These are phyloP conservation scores for Girardinus metallicus DNA, from an alignment of 2,797 vertebrate species.

Conservation along the genomic window DNA sequence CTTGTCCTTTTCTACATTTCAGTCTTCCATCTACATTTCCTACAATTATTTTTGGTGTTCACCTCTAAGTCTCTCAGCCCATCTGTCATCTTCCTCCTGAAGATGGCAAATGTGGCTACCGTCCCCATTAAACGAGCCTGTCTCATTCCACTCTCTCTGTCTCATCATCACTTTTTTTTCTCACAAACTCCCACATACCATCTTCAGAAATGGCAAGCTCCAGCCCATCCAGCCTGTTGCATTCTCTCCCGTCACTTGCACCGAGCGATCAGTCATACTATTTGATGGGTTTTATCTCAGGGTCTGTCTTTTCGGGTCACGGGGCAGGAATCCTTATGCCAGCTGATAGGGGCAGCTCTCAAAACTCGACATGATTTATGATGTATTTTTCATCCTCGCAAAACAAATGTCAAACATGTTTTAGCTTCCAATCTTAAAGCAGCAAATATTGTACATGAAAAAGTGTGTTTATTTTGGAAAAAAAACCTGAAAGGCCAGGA, in stretches of 20 bases:
- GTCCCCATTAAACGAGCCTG: slow-evolving; percentile 46
- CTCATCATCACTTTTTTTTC: slow-evolving; percentile 53
- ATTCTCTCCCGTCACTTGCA: slow-evolving; percentile 50
- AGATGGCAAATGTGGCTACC: slow-evolving; percentile 19
- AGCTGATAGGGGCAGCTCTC: slow-evolving; percentile 59
- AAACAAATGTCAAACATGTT: slow-evolving; percentile 57
- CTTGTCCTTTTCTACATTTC: slow-evolving; percentile 51
- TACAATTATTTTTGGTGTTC: background rate
- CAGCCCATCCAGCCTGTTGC: slow-evolving; percentile 75
- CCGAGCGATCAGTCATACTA: slow-evolving; percentile 74
- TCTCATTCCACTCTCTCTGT: slow-evolving; percentile 34
- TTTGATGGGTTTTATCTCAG: slow-evolving; percentile 79
- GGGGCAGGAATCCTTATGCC: slow-evolving; percentile 76
- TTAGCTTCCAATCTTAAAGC: background rate
- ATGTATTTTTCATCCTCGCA: slow-evolving; percentile 50
- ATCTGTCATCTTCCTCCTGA: slow-evolving; percentile 60
- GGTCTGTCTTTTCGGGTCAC: slow-evolving; percentile 75
- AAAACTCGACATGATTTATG: slow-evolving; percentile 71
- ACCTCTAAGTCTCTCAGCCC: slow-evolving; percentile 37
- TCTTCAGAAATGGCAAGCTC: slow-evolving; percentile 69
- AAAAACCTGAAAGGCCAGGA: background rate
- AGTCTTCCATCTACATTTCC: slow-evolving; percentile 26
- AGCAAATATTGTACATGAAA: slow-evolving; percentile 7
- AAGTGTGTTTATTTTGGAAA: background rate
- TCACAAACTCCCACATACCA: slow-evolving; percentile 80